Conservation (phyloP, 1,140 invertebrate species). For the Trichogramma pretiosum region DNA sequence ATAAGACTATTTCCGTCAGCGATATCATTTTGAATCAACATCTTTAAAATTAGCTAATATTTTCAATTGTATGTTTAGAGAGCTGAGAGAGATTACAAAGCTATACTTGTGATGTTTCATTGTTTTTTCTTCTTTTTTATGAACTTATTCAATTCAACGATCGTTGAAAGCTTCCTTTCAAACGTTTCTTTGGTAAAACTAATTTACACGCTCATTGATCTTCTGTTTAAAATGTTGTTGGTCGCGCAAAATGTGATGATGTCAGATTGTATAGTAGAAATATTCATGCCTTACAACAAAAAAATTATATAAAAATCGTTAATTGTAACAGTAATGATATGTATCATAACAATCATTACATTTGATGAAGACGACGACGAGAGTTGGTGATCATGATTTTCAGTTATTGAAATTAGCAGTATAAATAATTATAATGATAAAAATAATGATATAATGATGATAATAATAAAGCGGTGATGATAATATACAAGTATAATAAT, state of each 20-base stretch:
- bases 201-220: conserved; percentile 46
- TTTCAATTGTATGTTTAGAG: conserved; percentile 9
- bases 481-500: too few relatives aligned
- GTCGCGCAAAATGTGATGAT: too few relatives aligned
- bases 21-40: too few relatives aligned
- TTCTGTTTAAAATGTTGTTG: conserved; percentile 44
- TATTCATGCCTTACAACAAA: too few relatives aligned
- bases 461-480: neutral
- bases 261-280: too few relatives aligned
- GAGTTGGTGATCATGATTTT: too few relatives aligned
- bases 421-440: conserved; percentile 17
- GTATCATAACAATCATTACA: conserved; percentile 32
- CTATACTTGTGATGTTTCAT: neutral
- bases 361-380: too few relatives aligned
- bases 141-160: conserved; percentile 10
- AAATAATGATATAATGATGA: conserved; percentile 20
- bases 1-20: conserved; percentile 5
- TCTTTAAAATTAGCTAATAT: neutral
- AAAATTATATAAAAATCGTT: too few relatives aligned
- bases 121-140: neutral
- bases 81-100: conserved; percentile 1
- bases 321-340: conserved; percentile 28
- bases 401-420: too few relatives aligned
- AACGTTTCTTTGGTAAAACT: conserved; percentile 46
- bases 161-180: conserved; percentile 11